These are phyloP conservation scores for Nyctibius bracteatus DNA, from an alignment of 2,113 vertebrate species.

Conservation along the genomic window DNA sequence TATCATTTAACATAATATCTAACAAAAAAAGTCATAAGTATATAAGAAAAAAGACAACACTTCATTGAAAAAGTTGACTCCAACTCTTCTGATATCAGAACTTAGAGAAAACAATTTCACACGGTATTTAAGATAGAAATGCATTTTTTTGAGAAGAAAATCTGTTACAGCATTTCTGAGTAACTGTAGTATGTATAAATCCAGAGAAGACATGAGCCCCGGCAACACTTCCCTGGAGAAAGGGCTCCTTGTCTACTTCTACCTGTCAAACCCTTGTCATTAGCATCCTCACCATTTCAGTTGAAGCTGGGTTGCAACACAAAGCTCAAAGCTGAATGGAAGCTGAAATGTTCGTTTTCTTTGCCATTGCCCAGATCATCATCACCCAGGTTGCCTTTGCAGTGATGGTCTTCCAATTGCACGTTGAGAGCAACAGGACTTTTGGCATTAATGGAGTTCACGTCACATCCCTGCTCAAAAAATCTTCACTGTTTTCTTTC, in stretches of 20 bases:
- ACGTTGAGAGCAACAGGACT: not conserved
- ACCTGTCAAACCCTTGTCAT: not conserved
- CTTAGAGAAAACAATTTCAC: not conserved
- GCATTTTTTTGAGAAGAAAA: not conserved
- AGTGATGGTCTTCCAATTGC: not conserved
- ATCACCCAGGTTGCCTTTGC: too few relatives aligned
- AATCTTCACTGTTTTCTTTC: not conserved
- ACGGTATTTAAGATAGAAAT: not conserved
- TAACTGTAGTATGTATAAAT: not conserved
- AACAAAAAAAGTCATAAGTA: not conserved
- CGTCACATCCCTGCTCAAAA: not conserved
- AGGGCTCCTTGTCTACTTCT: not conserved
- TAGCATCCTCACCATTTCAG: not conserved
- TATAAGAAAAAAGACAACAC: not conserved
- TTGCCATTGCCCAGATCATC: too few relatives aligned
- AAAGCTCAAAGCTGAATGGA: not conserved
- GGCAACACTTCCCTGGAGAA: not conserved
- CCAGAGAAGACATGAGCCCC: not conserved
- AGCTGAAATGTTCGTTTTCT: not conserved
- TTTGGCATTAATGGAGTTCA: not conserved
- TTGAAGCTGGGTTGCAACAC: not conserved
- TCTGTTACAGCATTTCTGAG: not conserved
- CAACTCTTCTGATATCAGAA: not conserved
- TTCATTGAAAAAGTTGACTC: not conserved
- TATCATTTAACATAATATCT: not conserved